A percentile compares a stretch with the other conserved stretches of the same genome.
Conservation (phyloP, 1,140 invertebrate species). For the Apis cerana region DNA sequence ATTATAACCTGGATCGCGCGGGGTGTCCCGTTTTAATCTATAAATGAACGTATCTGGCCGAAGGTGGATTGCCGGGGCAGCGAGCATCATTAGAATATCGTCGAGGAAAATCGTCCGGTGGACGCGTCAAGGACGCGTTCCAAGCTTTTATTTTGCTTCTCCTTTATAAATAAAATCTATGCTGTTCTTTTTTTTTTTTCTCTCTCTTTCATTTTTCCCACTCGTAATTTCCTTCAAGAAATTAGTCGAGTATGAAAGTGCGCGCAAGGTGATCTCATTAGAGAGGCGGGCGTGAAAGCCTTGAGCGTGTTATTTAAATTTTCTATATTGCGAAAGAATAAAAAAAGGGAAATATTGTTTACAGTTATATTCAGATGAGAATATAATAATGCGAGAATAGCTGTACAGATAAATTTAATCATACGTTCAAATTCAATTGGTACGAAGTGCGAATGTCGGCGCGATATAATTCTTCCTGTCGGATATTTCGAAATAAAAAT, state of each 20-base stretch:
- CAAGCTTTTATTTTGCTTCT: not conserved
- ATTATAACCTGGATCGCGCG: constrained; percentile 11
- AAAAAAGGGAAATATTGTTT: too few relatives aligned
- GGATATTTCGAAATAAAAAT: too few relatives aligned
- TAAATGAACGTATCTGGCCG: constrained; percentile 15
- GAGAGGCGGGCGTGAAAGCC: not conserved
- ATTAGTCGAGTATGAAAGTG: not conserved
- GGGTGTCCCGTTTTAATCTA: constrained; percentile 6
- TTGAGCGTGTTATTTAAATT: too few relatives aligned
- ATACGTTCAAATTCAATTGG: too few relatives aligned
- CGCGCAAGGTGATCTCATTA: not conserved
- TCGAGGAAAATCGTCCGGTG: not conserved
- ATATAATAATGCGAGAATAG: too few relatives aligned
- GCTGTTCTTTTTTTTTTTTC: not conserved
- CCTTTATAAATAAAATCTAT: not conserved
- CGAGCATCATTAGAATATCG: constrained; percentile 23
- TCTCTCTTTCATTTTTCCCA: too few relatives aligned
- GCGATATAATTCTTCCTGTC: too few relatives aligned
- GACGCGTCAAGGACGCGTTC: not conserved
- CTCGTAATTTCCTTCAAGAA: not conserved
- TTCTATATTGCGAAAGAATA: too few relatives aligned
- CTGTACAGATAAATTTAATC: too few relatives aligned
- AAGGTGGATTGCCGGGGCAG: not conserved
- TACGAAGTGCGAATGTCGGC: too few relatives aligned
- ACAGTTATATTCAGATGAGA: too few relatives aligned